A percentile compares a stretch with the other conserved stretches of the same genome.
Conservation (phyloP, 1,140 invertebrate species). For the Wasmannia auropunctata region DNA sequence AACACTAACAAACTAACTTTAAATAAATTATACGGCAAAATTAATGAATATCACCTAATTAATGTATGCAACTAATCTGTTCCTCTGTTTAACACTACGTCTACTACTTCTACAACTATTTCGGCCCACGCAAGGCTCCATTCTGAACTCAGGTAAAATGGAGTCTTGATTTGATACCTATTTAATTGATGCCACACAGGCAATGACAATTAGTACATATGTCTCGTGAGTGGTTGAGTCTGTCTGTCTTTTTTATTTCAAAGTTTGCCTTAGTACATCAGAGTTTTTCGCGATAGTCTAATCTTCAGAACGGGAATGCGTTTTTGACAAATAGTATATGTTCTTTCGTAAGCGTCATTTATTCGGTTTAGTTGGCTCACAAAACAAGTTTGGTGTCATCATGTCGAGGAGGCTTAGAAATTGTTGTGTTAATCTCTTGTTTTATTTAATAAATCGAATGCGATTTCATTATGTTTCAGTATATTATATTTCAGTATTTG, state of each 20-base stretch:
- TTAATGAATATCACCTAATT: slow-evolving; percentile 67
- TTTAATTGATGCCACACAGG: slow-evolving; percentile 76
- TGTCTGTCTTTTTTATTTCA: slow-evolving; percentile 75
- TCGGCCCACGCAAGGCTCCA: slow-evolving; percentile 85
- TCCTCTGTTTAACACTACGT: slow-evolving; percentile 84
- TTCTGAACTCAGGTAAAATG: slow-evolving; percentile 85
- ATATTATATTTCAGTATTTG: slow-evolving; percentile 14
- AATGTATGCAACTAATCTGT: slow-evolving; percentile 80
- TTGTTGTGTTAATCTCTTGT: slow-evolving; percentile 27
- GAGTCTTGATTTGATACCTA: slow-evolving; percentile 85
- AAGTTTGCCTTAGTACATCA: slow-evolving; percentile 64
- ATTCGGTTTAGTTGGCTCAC: slow-evolving; percentile 38
- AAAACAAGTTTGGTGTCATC: not conserved
- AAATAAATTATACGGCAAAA: slow-evolving; percentile 61
- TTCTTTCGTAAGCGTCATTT: slow-evolving; percentile 26
- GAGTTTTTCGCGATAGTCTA: slow-evolving; percentile 47
- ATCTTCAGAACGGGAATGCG: slow-evolving; percentile 64
- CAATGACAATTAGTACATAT: slow-evolving; percentile 80
- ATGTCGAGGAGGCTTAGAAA: slow-evolving; percentile 5
- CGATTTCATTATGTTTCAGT: slow-evolving; percentile 13
- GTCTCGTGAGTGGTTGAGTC: slow-evolving; percentile 83
- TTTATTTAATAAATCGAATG: slow-evolving; percentile 14
- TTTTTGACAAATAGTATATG: slow-evolving; percentile 33
- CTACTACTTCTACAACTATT: slow-evolving; percentile 84
- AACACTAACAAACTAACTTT: slow-evolving; percentile 46